Conservation (phyloP, 2,113 vertebrate species). For the Lates calcarifer region DNA sequence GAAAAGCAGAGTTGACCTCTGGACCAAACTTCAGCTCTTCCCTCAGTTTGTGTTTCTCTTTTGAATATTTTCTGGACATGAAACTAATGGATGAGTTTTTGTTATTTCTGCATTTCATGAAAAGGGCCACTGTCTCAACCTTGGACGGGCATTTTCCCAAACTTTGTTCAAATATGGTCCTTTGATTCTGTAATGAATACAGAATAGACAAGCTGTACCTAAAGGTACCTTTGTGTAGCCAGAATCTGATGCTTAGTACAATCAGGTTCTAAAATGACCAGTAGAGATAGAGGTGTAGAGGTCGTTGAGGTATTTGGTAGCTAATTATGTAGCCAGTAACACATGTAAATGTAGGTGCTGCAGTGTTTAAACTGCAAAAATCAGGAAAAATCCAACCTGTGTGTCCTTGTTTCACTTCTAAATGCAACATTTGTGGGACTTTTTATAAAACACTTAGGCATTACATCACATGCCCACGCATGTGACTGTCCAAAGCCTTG, state of each 20-base stretch:
- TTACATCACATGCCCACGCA: constrained; percentile 1
- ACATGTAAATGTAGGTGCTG: constrained; percentile 50
- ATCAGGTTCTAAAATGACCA: constrained; percentile 30
- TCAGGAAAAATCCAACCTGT: constrained; percentile 39
- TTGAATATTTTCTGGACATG: neutral
- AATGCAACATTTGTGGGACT: constrained; percentile 28
- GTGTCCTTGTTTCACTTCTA: constrained; percentile 57
- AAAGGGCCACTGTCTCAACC: neutral
- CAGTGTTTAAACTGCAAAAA: constrained; percentile 60
- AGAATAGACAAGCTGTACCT: constrained; percentile 12
- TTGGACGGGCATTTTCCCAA: neutral
- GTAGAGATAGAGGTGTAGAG: neutral
- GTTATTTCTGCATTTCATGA: constrained; percentile 24
- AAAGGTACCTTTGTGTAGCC: constrained; percentile 1
- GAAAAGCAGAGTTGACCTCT: constrained; percentile 6
- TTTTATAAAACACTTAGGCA: constrained; percentile 40
- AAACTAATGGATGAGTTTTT: neutral
- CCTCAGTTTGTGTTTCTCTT: constrained; percentile 15
- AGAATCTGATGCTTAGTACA: constrained; percentile 1
- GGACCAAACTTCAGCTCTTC: constrained; percentile 27
- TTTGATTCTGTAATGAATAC: constrained; percentile 43
- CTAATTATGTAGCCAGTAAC: constrained; percentile 64
- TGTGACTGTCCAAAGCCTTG: constrained; percentile 35
- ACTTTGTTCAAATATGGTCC: constrained; percentile 12
- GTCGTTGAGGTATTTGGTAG: constrained; percentile 54